phyloP scores from a whole-genome alignment of 2,113 vertebrate genomes.

The Xiphias gladius region DNA sequence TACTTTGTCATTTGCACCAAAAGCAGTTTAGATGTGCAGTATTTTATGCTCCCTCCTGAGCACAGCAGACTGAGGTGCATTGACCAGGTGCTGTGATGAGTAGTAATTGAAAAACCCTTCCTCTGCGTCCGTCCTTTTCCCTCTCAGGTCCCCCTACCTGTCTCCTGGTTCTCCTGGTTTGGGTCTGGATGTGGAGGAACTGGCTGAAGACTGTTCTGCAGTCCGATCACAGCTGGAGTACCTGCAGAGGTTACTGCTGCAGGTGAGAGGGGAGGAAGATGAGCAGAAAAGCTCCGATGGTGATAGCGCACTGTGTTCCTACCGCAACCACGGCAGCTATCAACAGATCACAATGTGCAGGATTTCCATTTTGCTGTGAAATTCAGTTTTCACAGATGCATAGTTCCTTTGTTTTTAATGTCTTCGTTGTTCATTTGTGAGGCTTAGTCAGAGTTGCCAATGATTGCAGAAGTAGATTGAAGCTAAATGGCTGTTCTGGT shows the following conservation, averaged over 20 bases:
- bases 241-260: constrained; percentile 89
- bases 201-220: constrained; percentile 93
- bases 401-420: neutral
- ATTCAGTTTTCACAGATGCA: too few species aligned
- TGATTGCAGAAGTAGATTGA: neutral
- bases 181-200: constrained; percentile 88
- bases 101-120: neutral
- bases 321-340: too few species aligned
- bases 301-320: too few species aligned
- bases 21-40: too few species aligned
- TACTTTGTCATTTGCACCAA: too few species aligned
- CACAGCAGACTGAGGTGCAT: neutral
- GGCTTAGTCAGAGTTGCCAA: neutral
- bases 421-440: neutral
- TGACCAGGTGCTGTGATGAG: neutral
- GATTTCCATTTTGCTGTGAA: too few species aligned
- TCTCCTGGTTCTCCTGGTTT: constrained; percentile 52
- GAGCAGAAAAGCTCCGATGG: neutral
- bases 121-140: neutral
- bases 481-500: neutral
- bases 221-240: constrained; percentile 91
- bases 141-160: constrained; percentile 39
- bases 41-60: too few species aligned
- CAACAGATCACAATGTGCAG: too few species aligned
- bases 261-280: constrained; percentile 83